Evolutionary conservation across 2,888 invertebrate species (phyloP).

Genomic region (Sipha maydis): DNA sequence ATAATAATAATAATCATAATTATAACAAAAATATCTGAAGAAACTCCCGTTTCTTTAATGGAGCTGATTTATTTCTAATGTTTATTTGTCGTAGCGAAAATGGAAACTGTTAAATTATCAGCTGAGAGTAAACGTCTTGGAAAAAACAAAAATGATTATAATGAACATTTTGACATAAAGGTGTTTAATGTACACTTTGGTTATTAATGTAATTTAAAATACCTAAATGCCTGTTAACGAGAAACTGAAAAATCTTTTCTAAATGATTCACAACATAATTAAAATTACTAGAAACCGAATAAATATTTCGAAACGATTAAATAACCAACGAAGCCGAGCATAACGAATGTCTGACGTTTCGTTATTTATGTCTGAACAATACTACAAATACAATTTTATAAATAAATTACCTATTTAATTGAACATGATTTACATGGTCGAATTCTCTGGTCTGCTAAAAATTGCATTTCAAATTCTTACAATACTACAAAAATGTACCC

Average conservation of each 20-base stretch:
- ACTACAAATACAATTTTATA: neutral
- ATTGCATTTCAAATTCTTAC: too few relatives aligned
- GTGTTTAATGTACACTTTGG: neutral
- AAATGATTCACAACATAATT: constrained; percentile 38
- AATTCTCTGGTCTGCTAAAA: neutral
- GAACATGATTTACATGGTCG: neutral
- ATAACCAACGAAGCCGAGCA: constrained; percentile 17
- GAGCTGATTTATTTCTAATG: constrained; percentile 49
- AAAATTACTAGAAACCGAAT: neutral
- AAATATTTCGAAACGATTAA: constrained; percentile 26
- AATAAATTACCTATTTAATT: neutral
- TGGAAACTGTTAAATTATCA: constrained; percentile 47
- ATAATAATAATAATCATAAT: constrained; percentile 37
- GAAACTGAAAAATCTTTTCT: constrained; percentile 8
- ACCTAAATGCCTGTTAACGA: constrained; percentile 19
- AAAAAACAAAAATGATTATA: constrained; percentile 37
- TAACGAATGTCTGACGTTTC: neutral
- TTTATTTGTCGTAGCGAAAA: neutral
- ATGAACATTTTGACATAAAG: constrained; percentile 43
- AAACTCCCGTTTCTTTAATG: constrained; percentile 26
- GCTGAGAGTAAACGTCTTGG: neutral
- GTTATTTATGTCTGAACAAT: neutral
- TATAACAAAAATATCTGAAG: constrained; percentile 26
- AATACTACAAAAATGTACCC: too few relatives aligned
- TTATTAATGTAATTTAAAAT: constrained; percentile 41